Evolutionary conservation across 2,113 vertebrate species (phyloP).

Genomic region (Larimichthys polyactis): DNA sequence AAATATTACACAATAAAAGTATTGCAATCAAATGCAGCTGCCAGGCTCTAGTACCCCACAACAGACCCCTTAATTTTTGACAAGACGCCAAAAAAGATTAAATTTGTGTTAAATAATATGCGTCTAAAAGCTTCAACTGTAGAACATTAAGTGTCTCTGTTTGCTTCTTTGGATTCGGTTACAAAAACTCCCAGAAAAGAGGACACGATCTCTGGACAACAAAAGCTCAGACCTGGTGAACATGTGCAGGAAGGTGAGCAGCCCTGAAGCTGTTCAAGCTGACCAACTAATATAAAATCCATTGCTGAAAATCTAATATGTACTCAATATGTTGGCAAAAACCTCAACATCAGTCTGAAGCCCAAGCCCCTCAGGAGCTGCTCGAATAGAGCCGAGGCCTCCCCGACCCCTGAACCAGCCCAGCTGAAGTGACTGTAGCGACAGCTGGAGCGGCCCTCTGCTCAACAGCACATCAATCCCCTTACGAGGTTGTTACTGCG

Average conservation of each 20-base stretch:
- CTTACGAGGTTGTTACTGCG: constrained; percentile 36
- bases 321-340: constrained; percentile 27
- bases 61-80: not conserved
- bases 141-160: no score
- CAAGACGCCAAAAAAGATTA: no score
- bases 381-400: not conserved
- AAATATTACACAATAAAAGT: no score
- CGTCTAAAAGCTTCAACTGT: not conserved
- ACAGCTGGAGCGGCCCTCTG: not conserved
- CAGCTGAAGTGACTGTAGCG: constrained; percentile 3
- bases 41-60: not conserved
- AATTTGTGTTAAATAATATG: not conserved
- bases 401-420: not conserved
- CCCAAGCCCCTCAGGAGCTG: not conserved
- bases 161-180: not conserved
- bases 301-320: constrained; percentile 38
- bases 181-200: not conserved
- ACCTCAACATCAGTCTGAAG: constrained; percentile 33
- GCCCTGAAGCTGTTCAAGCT: not conserved
- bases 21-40: no score
- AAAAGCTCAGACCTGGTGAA: not conserved
- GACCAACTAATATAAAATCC: constrained; percentile 1
- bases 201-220: not conserved
- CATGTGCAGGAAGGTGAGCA: not conserved
- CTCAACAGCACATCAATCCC: constrained; percentile 43